Evolutionary conservation across 2,113 vertebrate species (phyloP), one percentile per base, ranked within the genome.

Genomic region (Myiozetetes cayanensis): DNA sequence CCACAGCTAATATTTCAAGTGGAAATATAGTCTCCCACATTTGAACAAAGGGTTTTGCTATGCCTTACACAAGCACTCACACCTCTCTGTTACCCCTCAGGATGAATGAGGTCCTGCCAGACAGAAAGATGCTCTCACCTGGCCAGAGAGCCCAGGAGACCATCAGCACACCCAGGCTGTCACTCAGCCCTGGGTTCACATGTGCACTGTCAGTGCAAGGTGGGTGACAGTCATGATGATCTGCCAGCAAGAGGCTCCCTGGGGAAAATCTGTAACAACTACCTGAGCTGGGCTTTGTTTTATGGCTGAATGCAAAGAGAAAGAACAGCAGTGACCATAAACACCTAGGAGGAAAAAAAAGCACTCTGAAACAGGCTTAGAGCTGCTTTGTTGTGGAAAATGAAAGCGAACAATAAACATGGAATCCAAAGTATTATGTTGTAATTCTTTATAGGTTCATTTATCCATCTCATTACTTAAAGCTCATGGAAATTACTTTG

Each of bases 1-100:
- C 83, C 75, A 86, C 74, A 44, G 71, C 85, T 97, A 94, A 86
- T 93, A 85, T 90, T 97, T 96, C 92, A 92, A 85, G 74, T 93
- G 56, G 83, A 95, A 96, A 90, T n/a, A 22, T n/a, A 22, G 21
- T 43, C 61, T 46, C 43, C 10, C 22, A n/a, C 19, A 1, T 47
- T 65, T 31, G 62, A 94, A 93, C 33, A 67, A 62, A 90, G 33
- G 18, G 16, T 61, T 91, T 62, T 52, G 30, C 47, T 70, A 16
- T 3, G 27, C 56, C 23, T 87, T 66, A 56, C 0, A 2, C 31
- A 87, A 66, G 20, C 1, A 0, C 39, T 68, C 2, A 1, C 1
- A 7, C 35, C 12, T 59, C 35, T 82, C 47, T 30, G 12, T 47
- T 20, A 24, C 30, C 25, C 52, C 43, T 30, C 4, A 1, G 53